Percentiles rank a stretch among this genome's conserved stretches.
Conservation (phyloP, 2,797 vertebrate genomes). For the Sebastes alutus region DNA sequence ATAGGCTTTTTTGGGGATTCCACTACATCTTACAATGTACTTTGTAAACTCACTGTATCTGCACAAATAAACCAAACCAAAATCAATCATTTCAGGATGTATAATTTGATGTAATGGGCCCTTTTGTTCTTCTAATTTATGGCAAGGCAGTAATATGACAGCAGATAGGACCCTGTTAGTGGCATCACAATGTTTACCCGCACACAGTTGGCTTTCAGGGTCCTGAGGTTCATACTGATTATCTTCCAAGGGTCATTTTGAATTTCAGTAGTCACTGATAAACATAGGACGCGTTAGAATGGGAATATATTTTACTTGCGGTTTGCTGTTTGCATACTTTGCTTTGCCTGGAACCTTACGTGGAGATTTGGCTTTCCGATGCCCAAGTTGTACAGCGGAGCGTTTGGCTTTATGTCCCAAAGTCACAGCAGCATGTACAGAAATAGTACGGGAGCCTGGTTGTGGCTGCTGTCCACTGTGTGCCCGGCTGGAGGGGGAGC, state of each 20-base stretch:
- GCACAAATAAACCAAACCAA: background rate
- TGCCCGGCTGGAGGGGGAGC: conserved; percentile 87
- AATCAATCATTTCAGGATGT: background rate
- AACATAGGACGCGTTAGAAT: conserved; percentile 45
- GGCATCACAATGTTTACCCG: conserved; percentile 68
- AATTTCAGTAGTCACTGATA: conserved; percentile 2
- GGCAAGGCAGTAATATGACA: conserved; percentile 66
- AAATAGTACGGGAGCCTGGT: conserved; percentile 92
- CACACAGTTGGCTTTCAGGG: conserved; percentile 54
- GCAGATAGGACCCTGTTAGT: conserved; percentile 79
- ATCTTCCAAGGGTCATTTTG: conserved; percentile 46
- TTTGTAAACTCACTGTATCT: background rate
- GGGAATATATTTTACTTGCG: conserved; percentile 34
- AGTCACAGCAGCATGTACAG: conserved; percentile 77
- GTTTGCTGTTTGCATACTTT: conserved; percentile 66
- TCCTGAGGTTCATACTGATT: conserved; percentile 59
- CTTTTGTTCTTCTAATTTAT: conserved; percentile 3
- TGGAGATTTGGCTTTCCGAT: conserved; percentile 86
- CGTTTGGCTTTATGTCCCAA: conserved; percentile 79
- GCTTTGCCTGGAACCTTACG: conserved; percentile 70
- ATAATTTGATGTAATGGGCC: background rate
- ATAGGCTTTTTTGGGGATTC: background rate
- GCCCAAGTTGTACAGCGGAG: conserved; percentile 84
- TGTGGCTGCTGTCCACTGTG: conserved; percentile 95
- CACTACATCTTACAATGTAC: background rate